A percentile compares a stretch with the other conserved stretches of the same genome.
Evolutionary conservation across 37 sponge, comb jelly and placozoan species (phyloP).

Genomic region (Ephydatia muelleri): DNA sequence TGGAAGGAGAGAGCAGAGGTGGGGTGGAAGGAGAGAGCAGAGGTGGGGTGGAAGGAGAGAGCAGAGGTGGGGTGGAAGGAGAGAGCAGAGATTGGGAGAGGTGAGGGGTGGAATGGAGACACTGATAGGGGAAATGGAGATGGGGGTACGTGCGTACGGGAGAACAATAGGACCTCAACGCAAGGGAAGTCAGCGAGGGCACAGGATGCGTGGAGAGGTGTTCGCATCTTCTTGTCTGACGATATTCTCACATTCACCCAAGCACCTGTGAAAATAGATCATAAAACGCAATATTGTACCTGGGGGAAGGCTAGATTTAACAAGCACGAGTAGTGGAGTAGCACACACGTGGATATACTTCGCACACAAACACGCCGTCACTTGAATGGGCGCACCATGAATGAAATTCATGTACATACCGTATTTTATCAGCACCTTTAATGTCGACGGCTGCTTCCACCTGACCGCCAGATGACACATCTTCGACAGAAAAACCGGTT

Average conservation of each 20-base stretch:
- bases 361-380: too few relatives aligned
- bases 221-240: not conserved
- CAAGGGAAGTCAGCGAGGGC: not conserved
- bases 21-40: too few relatives aligned
- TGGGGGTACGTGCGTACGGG: not conserved
- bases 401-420: not conserved
- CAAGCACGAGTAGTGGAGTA: too few relatives aligned
- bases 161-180: not conserved
- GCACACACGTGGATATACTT: too few relatives aligned
- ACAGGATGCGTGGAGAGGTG: constrained; percentile 15
- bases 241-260: not conserved
- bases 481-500: constrained; percentile 1
- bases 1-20: too few relatives aligned
- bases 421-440: not conserved
- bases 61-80: not conserved
- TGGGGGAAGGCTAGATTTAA: not conserved
- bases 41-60: too few relatives aligned
- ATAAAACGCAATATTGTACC: not conserved
- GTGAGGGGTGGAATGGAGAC: too few relatives aligned
- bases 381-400: too few relatives aligned
- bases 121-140: too few relatives aligned
- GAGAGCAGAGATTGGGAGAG: not conserved
- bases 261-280: constrained; percentile 1
- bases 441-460: not conserved
- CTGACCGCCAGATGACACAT: not conserved